Conservation (phyloP, 1,140 invertebrate species). For the Anoplolepis gracilipes region DNA sequence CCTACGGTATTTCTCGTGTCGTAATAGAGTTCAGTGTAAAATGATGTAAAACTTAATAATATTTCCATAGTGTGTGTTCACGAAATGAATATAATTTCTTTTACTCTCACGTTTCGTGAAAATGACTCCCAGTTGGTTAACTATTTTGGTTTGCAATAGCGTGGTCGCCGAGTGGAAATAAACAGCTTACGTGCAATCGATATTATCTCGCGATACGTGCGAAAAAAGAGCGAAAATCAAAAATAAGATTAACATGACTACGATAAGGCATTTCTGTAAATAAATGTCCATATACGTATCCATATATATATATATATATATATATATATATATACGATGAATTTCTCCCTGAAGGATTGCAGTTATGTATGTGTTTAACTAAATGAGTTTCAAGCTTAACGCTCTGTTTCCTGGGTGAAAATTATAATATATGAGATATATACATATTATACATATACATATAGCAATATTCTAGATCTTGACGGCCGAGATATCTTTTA, state of each 20-base stretch:
- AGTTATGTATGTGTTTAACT: not conserved
- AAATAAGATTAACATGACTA: conserved; percentile 17
- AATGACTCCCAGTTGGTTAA: conserved; percentile 14
- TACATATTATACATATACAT: not conserved
- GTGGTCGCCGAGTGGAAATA: conserved; percentile 4
- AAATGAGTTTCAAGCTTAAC: conserved; percentile 10
- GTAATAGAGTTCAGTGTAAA: not conserved
- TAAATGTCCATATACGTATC: not conserved
- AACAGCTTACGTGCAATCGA: conserved; percentile 22
- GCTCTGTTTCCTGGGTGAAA: not conserved
- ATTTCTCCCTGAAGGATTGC: not conserved
- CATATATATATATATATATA: no score
- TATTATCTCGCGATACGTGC: conserved; percentile 10
- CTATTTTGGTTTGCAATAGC: not conserved
- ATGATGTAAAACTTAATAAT: not conserved
- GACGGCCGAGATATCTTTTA: not conserved
- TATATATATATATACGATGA: not conserved
- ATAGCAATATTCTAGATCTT: not conserved
- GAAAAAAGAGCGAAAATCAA: conserved; percentile 21
- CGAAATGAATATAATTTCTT: not conserved
- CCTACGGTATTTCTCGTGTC: not conserved
- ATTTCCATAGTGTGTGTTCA: not conserved
- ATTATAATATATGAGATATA: not conserved
- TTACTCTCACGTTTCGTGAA: not conserved
- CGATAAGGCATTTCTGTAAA: conserved; percentile 11